Conservation (phyloP, 2,113 vertebrate genomes). For the Oryzias javanicus region DNA sequence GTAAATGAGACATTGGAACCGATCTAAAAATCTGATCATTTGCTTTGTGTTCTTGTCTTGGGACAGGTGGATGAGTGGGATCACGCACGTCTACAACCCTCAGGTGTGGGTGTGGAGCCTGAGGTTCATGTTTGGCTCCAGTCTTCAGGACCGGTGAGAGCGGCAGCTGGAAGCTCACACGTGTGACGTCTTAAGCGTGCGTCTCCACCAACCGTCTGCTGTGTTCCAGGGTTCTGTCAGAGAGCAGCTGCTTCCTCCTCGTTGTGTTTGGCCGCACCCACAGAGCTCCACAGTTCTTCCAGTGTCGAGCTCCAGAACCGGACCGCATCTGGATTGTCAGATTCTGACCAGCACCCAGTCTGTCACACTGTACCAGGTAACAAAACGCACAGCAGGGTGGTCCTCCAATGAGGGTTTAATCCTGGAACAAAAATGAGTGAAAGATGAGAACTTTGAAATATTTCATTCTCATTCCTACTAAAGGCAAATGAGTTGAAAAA, state of each 20-base stretch:
- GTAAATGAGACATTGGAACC: no score
- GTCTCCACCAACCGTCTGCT: background rate
- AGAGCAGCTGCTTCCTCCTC: conserved; percentile 84
- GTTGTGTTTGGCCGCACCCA: conserved; percentile 87
- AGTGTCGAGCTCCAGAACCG: conserved; percentile 69
- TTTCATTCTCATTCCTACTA: no score
- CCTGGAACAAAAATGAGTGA: no score
- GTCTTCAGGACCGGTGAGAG: conserved; percentile 87
- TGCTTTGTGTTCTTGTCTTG: background rate
- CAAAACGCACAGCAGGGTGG: background rate
- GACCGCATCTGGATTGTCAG: conserved; percentile 79
- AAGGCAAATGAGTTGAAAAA: no score
- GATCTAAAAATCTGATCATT: no score
- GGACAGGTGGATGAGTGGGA: conserved; percentile 90
- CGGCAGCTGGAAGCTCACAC: background rate
- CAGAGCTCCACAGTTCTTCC: conserved; percentile 90
- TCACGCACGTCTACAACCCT: conserved; percentile 85
- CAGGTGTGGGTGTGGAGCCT: conserved; percentile 89
- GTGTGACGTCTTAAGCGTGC: background rate
- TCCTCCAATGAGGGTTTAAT: no score
- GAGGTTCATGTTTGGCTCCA: conserved; percentile 85
- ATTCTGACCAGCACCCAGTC: conserved; percentile 82
- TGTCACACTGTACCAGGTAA: conserved; percentile 84
- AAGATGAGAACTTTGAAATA: no score
- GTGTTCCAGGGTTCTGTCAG: conserved; percentile 82